Base-by-base conservation (phyloP, 2,113 vertebrate genomes). In the Stomatorhinus ivindoensis region DNA sequence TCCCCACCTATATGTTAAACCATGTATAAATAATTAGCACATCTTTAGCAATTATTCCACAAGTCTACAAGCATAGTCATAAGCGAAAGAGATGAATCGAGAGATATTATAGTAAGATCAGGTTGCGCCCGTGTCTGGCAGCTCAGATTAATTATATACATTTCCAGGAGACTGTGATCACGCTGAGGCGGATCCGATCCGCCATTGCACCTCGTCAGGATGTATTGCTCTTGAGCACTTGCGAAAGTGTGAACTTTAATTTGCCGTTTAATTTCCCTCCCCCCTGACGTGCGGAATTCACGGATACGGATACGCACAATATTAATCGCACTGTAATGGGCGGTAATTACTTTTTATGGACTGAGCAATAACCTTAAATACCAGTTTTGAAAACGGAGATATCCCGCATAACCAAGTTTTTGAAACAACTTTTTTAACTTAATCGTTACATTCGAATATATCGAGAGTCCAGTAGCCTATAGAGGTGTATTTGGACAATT, bases 81-180 rank as follows among this genome's bases (percentile, higher is more conserved):
- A 42, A 80, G 31, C 73, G 31, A 80, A 42, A 39, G 73, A 80
- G 35, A 80, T 39, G 61, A 69, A 69, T 80, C 73, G 73, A 42
- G 31, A 80, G 73, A 35, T 80, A 80, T 39, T 80, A 80, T 19
- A 80, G 31, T 4, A 35, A 6, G 35, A 80, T 42, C 73, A 35
- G 13, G 31, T 42, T 80, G 17, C 15, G 35, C n/a, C 35, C 15
- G 73, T 80, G 73, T 80, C 73, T 80, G 35, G 73, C 73, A 80
- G 73, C 73, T 76, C 35, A 76, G 31, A 80, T 80, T 80, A 35
- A 80, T 80, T 80, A 80, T 80, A 80, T 80, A 80, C 35, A 39
- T 80, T 80, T 80, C 73, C 73, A 80, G 73, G 73, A 80, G 73
- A 42, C 35, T 80, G 73, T 80, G 73, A 80, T 80, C 73, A 80